Base-by-base conservation (phyloP, 2,797 vertebrate species). In the Lagorchestes hirsutus region DNA sequence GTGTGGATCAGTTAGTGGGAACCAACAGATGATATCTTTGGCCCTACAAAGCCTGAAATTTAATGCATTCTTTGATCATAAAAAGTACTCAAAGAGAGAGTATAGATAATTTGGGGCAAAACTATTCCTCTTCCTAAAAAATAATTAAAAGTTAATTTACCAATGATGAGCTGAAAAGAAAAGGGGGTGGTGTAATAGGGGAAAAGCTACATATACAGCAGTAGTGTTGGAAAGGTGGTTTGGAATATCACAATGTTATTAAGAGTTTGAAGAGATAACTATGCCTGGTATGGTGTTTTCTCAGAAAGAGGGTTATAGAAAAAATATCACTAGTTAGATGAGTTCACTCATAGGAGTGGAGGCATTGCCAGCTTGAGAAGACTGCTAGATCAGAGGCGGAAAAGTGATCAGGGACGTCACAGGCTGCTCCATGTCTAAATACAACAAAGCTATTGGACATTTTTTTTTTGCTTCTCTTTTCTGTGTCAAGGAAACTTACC, bases 171-270 rank as follows among this genome's bases (percentile, higher is more conserved):
- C 59, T n/a, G 59, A 67, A 67, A 67, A 62, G 5, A 1, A 1
- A 1, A 16, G 12, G 4, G 4, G 31, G 3, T 14, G 31, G 31
- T n/a, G 0, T n/a, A 16, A 11, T 34, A 67, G 31, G 12, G 4
- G 13, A 5, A n/a, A 67, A 67, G 29, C 0, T 34, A n/a, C 59
- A 67, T 13, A 16, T 34, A 31, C 59, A 16, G 31, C 31, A 12
- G 59, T 16, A 34, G 31, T 13, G 31, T 4, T 34, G 13, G 59
- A 67, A 67, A 67, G 59, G 31, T 67, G 59, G 13, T 67, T 29
- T 67, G 12, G 31, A 34, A 4, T 4, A 34, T 67, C 59, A 67
- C 12, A 34, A 14, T 10, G 5, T 67, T 34, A 14, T 62, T 29
- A 34, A 13, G 31, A 14, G 13, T 67, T 67, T 67, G 31, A 67